Base-by-base conservation (phyloP, 2,888 invertebrate genomes). In the Melinopterus prodromus region DNA sequence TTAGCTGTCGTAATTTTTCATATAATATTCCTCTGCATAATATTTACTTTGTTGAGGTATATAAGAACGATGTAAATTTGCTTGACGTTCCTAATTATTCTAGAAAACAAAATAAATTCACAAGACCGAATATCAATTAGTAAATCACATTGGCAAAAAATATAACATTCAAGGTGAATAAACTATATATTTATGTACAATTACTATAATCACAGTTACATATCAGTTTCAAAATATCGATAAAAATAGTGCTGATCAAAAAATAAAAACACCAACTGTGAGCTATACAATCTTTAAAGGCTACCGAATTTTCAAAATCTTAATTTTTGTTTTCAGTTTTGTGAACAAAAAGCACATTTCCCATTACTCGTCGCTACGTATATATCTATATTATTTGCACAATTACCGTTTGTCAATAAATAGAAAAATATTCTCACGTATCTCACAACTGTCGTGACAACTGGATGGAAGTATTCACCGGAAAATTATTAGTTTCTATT, bases 101-200 rank as follows among this genome's bases (percentile, higher is more conserved):
- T 53, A 53, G 53, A 53, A 53, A 53, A 53, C 1, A 9, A 7
- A 53, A 38, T 6, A 38, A 38, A 2, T 53, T 4, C 26, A 26
- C 26, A 26, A 12, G 9, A 53, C 5, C 53, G 53, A 53, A 53
- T 53, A 53, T 53, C 53, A 53, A 53, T 53, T 53, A 9, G 5
- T 53, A 53, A 53, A 9, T 9, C 53, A 53, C 53, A 53, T 53
- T 53, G 53, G 53, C 53, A 53, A 53, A 53, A 12, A 6, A 53
- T 53, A 2, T 26, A 26, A 26, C 26, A 26, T 26, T 26, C 26
- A 26, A 26, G 53, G 53, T 53, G 53, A 53, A 53, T 53, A 53
- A 53, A 53, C 53, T 53, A 53, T 53, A 53, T 53, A 53, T 53
- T 53, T 53, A 53, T 53, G 53, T 53, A 53, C 53, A 53, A 53